These are phyloP conservation scores for Lepidurus arcticus DNA, from an alignment of 1,140 invertebrate genomes.

Conservation along the genomic window DNA sequence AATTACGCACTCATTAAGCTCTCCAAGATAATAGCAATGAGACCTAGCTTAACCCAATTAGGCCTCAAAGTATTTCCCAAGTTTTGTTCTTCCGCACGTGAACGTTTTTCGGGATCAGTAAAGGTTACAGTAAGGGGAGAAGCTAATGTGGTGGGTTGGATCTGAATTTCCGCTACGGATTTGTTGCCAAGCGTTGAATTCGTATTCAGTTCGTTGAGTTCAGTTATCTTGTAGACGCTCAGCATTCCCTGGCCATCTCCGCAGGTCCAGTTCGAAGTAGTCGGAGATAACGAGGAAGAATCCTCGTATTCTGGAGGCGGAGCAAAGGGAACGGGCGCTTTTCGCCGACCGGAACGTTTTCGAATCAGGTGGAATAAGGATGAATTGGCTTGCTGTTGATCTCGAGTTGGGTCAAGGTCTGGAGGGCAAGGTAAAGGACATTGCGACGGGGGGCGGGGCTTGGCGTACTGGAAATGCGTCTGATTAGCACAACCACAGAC, in stretches of 20 bases:
- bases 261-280: constrained; percentile 23
- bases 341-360: not conserved
- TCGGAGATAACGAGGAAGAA: no score
- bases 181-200: no score
- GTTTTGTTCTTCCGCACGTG: no score
- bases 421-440: constrained; percentile 29
- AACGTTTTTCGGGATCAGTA: no score
- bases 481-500: constrained; percentile 30
- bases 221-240: constrained; percentile 24
- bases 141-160: no score
- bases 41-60: no score
- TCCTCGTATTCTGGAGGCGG: no score
- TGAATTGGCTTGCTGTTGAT: not conserved
- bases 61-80: no score
- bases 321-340: no score
- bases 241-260: constrained; percentile 30
- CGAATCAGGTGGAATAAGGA: not conserved
- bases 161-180: no score
- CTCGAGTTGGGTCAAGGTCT: not conserved
- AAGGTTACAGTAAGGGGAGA: no score
- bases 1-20: not conserved
- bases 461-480: not conserved
- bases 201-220: not conserved
- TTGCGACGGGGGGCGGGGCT: not conserved
- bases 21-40: no score